Evolutionary conservation across 2,113 vertebrate genomes (phyloP).

Genomic region (Pelodiscus sinensis): DNA sequence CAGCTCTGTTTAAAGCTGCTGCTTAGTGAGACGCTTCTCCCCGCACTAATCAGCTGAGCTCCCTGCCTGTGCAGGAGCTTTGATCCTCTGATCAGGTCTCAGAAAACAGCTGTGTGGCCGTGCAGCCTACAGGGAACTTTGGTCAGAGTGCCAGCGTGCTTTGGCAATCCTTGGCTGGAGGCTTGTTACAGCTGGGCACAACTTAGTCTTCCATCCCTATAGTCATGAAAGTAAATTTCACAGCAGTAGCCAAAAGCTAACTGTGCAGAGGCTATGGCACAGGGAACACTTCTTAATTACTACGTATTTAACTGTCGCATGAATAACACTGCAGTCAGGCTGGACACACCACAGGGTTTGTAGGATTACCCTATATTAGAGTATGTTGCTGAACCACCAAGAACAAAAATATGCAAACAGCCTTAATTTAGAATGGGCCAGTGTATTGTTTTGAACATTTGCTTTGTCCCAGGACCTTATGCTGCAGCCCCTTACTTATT

Average conservation of each 20-base stretch:
- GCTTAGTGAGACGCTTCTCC: no score
- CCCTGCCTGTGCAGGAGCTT: no score
- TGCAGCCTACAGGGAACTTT: no score
- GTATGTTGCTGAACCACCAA: rapidly evolving
- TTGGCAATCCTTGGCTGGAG: neutral
- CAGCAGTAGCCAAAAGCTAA: neutral
- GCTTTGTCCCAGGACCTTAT: neutral
- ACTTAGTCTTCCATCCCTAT: neutral
- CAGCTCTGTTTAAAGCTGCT: no score
- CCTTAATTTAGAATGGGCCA: neutral
- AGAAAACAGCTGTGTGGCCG: no score
- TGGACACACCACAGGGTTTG: neutral
- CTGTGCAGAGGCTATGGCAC: neutral
- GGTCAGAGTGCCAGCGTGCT: neutral
- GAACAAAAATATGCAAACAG: neutral
- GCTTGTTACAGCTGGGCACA: neutral
- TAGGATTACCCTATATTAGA: neutral
- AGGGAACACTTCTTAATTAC: neutral
- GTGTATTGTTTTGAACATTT: neutral
- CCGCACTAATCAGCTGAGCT: no score
- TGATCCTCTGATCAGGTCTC: no score
- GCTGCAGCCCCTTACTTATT: neutral
- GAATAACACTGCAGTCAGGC: neutral
- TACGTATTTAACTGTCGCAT: neutral
- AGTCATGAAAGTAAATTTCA: neutral